Evolutionary conservation across 2,113 vertebrate genomes (phyloP), one percentile per base, ranked within the genome.

Genomic region (Serilophus lunatus): DNA sequence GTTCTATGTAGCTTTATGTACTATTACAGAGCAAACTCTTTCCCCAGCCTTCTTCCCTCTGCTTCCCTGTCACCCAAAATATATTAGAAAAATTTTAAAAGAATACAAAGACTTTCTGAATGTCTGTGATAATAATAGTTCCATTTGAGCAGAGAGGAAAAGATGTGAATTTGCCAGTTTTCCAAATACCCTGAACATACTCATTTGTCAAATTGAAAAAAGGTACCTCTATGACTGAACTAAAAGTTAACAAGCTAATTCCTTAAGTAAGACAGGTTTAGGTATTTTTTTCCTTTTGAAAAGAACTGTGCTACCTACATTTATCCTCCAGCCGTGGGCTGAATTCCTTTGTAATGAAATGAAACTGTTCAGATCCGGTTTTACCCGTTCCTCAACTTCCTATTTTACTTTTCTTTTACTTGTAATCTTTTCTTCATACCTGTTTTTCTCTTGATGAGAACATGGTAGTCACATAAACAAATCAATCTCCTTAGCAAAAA

Each of bases 301-400:
- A 86, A 81, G n/a, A 92, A 49, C 40, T 56, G 12, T 31, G 13
- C 64, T 85, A 72, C 87, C 68, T 80, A 28, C 36, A 23, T 92
- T 96, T 90, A 86, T 94, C 83, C 40, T 94, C 31, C 40, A 88
- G 89, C 82, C 65, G 79, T 50, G 71, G 69, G 65, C 80, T 94
- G 94, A 90, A 95, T 96, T 97, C 92, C 76, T 88, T 92, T 93
- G 81, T 96, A 90, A 93, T 94, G 92, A 96, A 95, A 76, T 78
- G 93, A 94, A 96, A 93, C 90, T 94, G 49, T 75, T 88, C 56
- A 36, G 82, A 88, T 83, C 88, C 50, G 26, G 95, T 95, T 93
- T 93, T 95, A 91, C 92, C 78, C 78, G 95, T 96, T 95, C 84
- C 89, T 72, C 89, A 57, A 35, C 92, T 94, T 97, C 83, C 81